phyloP scores from a whole-genome alignment of 2,888 invertebrate genomes.

The Beris morrisii region DNA sequence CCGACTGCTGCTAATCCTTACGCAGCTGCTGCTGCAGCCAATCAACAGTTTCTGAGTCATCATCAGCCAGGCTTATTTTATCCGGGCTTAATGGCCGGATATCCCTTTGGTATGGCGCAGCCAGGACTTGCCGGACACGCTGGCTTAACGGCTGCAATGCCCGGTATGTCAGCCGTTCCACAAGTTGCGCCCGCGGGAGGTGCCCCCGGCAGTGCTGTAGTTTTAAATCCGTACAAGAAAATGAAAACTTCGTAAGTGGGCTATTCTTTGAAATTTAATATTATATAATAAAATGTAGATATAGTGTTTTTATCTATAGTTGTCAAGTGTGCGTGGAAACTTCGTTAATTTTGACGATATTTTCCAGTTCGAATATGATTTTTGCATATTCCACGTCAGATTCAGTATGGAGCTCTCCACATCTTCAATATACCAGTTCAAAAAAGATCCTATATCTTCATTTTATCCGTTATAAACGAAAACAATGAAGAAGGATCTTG shows the following conservation, averaged over 20 bases:
- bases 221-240: conserved; percentile 85
- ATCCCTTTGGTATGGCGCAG: conserved; percentile 59
- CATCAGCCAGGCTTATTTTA: conserved; percentile 49
- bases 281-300: too few relatives aligned
- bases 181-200: conserved; percentile 42
- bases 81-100: conserved; percentile 58
- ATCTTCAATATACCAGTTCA: too few relatives aligned
- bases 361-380: neutral
- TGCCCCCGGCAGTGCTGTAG: conserved; percentile 54
- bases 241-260: conserved; percentile 72
- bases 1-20: conserved; percentile 44
- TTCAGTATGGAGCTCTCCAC: too few relatives aligned
- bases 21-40: conserved; percentile 42
- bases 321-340: neutral
- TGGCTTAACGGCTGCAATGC: conserved; percentile 21
- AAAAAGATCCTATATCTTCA: too few relatives aligned
- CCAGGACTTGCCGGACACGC: conserved; percentile 42
- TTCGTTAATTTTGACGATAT: conserved; percentile 1
- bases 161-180: conserved; percentile 25
- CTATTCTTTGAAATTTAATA: too few relatives aligned
- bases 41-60: conserved; percentile 41
- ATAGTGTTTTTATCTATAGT: too few relatives aligned
- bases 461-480: too few relatives aligned
- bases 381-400: too few relatives aligned
- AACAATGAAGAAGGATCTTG: too few relatives aligned